Conservation (phyloP, 1,140 invertebrate genomes). For the Drosophila biarmipes region DNA sequence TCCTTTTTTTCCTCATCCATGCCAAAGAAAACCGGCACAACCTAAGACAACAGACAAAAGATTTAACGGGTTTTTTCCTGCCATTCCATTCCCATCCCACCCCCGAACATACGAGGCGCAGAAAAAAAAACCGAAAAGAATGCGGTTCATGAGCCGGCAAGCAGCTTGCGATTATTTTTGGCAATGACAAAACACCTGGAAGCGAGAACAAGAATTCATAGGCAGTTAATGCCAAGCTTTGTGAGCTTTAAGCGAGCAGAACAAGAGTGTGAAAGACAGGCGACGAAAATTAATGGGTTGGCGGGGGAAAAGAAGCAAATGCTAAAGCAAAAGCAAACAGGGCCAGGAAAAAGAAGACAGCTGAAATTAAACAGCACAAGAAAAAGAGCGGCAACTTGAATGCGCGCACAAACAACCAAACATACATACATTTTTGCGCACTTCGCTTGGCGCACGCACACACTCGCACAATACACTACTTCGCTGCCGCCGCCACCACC, state of each 20-base stretch:
- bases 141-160: slow-evolving; percentile 10
- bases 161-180: slow-evolving; percentile 57
- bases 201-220: slow-evolving; percentile 43
- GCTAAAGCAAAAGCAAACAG: slow-evolving; percentile 47
- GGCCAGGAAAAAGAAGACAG: slow-evolving; percentile 61
- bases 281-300: slow-evolving; percentile 48
- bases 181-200: slow-evolving; percentile 67
- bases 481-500: slow-evolving; percentile 43
- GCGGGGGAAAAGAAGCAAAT: slow-evolving; percentile 14
- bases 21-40: slow-evolving; percentile 28
- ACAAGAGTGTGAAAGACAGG: slow-evolving; percentile 45
- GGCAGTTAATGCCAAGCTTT: slow-evolving; percentile 56
- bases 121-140: slow-evolving; percentile 3
- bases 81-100: not conserved
- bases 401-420: slow-evolving; percentile 40
- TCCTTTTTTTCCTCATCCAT: not conserved
- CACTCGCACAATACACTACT: slow-evolving; percentile 23
- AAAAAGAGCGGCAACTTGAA: slow-evolving; percentile 79
- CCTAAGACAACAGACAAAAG: slow-evolving; percentile 72
- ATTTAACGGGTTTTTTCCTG: slow-evolving; percentile 43
- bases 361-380: slow-evolving; percentile 58
- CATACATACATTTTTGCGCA: slow-evolving; percentile 64
- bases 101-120: slow-evolving; percentile 21
- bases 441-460: slow-evolving; percentile 59
- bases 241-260: slow-evolving; percentile 48